Evolutionary conservation across 1,140 invertebrate species (phyloP), one percentile per base, ranked within the genome.

Genomic region (Drosophila oshimai): DNA sequence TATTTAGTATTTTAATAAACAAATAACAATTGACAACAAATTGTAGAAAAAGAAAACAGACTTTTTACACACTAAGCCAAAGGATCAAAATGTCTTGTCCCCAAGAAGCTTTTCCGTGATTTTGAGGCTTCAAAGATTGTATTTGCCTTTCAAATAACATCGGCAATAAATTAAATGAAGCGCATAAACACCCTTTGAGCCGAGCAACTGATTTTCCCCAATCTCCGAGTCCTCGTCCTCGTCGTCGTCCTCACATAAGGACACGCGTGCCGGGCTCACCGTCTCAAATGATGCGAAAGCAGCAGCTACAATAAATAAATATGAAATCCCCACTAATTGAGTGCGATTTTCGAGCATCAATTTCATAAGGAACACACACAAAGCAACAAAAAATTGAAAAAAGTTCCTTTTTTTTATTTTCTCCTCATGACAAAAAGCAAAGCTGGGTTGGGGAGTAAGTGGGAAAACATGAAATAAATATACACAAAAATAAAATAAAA

Each of bases 281-380:
- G 17, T 31, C 45, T 31, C 10, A 41, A 29, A 26, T 37, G 55
- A 17, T 60, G 51, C 45, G 33, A 33, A 47, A 57, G 47, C 60
- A 74, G 53, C 68, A 65, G 45, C 73, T 64, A 61, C 64, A 83
- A 84, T 83, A 84, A 84, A 84, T 84, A 84, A 86, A 79, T 84
- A 84, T 79, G 74, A 84, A 84, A 84, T 84, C 80, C 74, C 60
- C 70, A 84, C 80, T 84, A 84, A 84, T 84, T 84, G 80, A 84
- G 80, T 84, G 80, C 75, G 80, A 84, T 84, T 84, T 84, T 84
- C 80, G 80, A 86, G 80, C 80, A 84, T 84, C 80, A 84, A 86
- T 84, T 86, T 80, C 80, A 86, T 72, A 84, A 86, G 74, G 74
- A 71, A 75, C 65, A 86, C 74, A 74, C 60, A 55, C 62, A 62